phyloP scores from a whole-genome alignment of 2,113 vertebrate species.

The Clarias batrachus region DNA sequence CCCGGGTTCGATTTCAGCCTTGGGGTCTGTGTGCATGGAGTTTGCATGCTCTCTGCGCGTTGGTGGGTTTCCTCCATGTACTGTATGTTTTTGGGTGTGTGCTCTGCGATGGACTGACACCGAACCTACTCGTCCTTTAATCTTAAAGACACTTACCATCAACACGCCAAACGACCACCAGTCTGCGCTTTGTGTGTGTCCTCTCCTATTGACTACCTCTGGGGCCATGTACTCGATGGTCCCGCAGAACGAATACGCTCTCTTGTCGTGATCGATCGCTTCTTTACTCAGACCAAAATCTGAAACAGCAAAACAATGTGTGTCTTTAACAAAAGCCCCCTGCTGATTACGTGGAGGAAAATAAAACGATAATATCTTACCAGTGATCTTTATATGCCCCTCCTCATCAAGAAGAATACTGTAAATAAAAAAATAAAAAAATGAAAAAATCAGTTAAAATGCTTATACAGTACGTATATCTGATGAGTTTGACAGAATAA shows the following conservation, averaged over 20 bases:
- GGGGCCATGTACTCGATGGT: constrained; percentile 98
- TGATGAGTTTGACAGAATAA: not conserved
- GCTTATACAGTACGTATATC: not conserved
- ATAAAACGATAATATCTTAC: constrained; percentile 62
- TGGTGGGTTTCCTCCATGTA: too few species aligned
- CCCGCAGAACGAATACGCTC: constrained; percentile 94
- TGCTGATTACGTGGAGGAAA: not conserved
- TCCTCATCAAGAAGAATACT: constrained; percentile 97
- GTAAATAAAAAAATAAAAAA: constrained; percentile 40
- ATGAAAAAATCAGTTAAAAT: not conserved
- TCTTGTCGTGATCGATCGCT: constrained; percentile 91
- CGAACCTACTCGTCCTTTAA: not conserved
- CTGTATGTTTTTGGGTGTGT: too few species aligned
- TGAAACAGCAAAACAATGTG: constrained; percentile 54
- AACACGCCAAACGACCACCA: constrained; percentile 98
- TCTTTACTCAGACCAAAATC: constrained; percentile 97
- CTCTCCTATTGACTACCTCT: constrained; percentile 92
- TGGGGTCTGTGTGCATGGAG: too few species aligned
- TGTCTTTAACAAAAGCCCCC: not conserved
- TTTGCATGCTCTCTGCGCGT: too few species aligned
- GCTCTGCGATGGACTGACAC: too few species aligned
- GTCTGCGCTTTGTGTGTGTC: constrained; percentile 92
- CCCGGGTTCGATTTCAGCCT: too few species aligned
- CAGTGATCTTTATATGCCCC: constrained; percentile 95
- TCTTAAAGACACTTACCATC: constrained; percentile 76